These are phyloP conservation scores for Ctenopoma kingsleyae DNA, from an alignment of 2,797 vertebrate genomes.

Conservation along the genomic window DNA sequence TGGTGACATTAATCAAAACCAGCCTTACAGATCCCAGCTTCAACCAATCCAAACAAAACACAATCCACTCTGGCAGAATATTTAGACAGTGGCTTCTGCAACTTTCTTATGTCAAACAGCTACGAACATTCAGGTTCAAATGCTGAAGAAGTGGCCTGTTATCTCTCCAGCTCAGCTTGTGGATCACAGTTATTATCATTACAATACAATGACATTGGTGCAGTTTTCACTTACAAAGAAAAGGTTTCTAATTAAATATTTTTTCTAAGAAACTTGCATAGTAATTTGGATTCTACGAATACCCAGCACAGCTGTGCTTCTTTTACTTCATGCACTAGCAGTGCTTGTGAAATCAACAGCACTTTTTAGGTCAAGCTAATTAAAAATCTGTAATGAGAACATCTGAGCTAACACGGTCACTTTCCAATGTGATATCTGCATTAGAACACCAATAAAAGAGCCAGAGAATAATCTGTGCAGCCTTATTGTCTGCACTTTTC, in stretches of 20 bases:
- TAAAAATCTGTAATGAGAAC: slow-evolving; percentile 5
- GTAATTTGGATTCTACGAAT: slow-evolving; percentile 9
- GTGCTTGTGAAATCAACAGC: slow-evolving; percentile 1
- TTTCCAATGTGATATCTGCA: slow-evolving; percentile 29
- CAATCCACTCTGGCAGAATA: no score
- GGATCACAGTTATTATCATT: no score
- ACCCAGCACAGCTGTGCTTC: slow-evolving; percentile 17
- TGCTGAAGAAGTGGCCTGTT: no score
- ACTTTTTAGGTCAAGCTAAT: slow-evolving; percentile 8
- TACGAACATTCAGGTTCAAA: no score
- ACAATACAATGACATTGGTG: background rate
- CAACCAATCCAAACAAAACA: no score
- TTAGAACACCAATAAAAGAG: slow-evolving; percentile 13
- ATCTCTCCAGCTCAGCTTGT: no score
- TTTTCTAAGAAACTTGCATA: background rate
- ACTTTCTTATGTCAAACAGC: no score
- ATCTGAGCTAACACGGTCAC: background rate
- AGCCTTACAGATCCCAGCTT: no score
- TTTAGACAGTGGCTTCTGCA: no score
- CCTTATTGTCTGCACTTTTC: slow-evolving; percentile 30
- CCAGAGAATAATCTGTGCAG: slow-evolving; percentile 8
- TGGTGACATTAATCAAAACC: no score
- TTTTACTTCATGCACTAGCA: slow-evolving; percentile 25
- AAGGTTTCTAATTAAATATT: background rate
- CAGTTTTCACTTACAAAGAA: background rate